These are phyloP conservation scores for Sphaerophoria taeniata DNA, from an alignment of 2,888 invertebrate genomes.

Conservation along the genomic window DNA sequence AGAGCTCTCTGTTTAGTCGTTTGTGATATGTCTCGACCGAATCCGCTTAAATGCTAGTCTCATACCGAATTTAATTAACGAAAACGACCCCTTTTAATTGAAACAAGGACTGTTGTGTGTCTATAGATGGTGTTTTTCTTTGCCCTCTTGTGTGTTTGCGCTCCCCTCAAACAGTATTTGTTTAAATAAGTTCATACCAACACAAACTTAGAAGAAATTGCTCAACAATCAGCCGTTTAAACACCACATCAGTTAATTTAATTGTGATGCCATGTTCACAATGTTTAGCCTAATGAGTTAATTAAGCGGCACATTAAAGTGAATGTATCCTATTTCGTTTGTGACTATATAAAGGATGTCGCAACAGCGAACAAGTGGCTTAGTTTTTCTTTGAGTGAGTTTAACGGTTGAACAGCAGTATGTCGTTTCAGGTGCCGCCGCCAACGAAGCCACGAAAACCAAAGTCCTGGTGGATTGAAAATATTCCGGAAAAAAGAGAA, in stretches of 20 bases:
- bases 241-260: slow-evolving; percentile 66
- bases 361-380: slow-evolving; percentile 23
- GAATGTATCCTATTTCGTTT: slow-evolving; percentile 47
- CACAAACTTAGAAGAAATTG: slow-evolving; percentile 53
- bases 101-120: slow-evolving; percentile 54
- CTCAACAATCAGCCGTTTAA: slow-evolving; percentile 70
- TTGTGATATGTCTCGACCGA: slow-evolving; percentile 17
- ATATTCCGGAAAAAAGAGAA: slow-evolving; percentile 39
- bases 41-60: slow-evolving; percentile 44
- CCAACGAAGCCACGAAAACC: slow-evolving; percentile 29
- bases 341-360: slow-evolving; percentile 42
- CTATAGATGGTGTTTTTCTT: slow-evolving; percentile 12
- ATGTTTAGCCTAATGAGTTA: slow-evolving; percentile 69
- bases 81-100: slow-evolving; percentile 66
- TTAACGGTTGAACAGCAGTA: no score
- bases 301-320: no score
- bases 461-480: slow-evolving; percentile 63
- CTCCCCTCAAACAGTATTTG: not conserved
- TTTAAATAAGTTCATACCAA: no score
- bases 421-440: no score
- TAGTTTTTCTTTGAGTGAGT: slow-evolving; percentile 27
- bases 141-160: not conserved
- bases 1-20: no score
- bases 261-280: slow-evolving; percentile 66
- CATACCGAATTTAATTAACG: slow-evolving; percentile 63